These are phyloP conservation scores for Zootermopsis nevadensis DNA, from an alignment of 2,888 invertebrate genomes.

Conservation along the genomic window DNA sequence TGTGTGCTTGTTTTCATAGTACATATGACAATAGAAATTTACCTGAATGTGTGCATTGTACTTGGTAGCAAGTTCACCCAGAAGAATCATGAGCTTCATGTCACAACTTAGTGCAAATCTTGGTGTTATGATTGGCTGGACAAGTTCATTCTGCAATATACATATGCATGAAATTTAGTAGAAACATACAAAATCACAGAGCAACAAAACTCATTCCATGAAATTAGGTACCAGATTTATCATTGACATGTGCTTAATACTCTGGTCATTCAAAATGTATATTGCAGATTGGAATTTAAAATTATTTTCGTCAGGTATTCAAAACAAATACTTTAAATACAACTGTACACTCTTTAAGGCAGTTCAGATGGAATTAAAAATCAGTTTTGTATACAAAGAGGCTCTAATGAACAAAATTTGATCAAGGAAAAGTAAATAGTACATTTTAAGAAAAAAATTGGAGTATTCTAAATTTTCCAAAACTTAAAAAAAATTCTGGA, in stretches of 20 bases:
- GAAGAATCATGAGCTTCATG: slow-evolving; percentile 73
- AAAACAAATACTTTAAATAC: no score
- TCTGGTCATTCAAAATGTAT: background rate
- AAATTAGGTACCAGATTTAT: background rate
- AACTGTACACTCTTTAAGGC: no score
- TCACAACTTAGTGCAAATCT: slow-evolving; percentile 84
- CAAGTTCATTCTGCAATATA: slow-evolving; percentile 71
- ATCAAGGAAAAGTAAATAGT: no score
- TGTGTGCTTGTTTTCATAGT: no score
- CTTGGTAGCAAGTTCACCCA: slow-evolving; percentile 75
- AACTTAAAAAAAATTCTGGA: no score
- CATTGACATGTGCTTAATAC: background rate
- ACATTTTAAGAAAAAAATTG: no score
- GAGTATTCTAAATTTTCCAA: no score
- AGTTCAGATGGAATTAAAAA: no score
- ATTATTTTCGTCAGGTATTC: no score
- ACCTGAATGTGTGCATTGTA: slow-evolving; percentile 82
- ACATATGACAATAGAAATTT: slow-evolving; percentile 47
- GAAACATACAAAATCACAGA: background rate
- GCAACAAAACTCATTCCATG: background rate
- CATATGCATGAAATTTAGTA: background rate
- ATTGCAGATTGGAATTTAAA: background rate
- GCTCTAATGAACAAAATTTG: no score
- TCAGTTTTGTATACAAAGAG: no score
- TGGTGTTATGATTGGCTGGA: slow-evolving; percentile 85